These are phyloP conservation scores for Machimus rusticus DNA, from an alignment of 2,888 invertebrate species.

Conservation along the genomic window DNA sequence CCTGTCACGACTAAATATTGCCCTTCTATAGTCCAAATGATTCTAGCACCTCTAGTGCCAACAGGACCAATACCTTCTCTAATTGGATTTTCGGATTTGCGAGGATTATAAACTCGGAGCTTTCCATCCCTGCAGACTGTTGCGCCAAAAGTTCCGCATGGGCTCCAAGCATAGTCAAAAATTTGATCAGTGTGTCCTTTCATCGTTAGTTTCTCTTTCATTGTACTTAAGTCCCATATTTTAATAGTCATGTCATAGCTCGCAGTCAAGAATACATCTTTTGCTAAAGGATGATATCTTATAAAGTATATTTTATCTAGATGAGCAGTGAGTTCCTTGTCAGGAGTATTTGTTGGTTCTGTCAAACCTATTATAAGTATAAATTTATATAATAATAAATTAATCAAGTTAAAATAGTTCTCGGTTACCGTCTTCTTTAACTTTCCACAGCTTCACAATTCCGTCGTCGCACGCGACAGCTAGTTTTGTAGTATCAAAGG, in stretches of 20 bases:
- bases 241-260: slow-evolving; percentile 90
- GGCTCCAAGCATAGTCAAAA: slow-evolving; percentile 92
- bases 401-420: not conserved
- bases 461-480: slow-evolving; percentile 93
- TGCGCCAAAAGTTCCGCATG: slow-evolving; percentile 84
- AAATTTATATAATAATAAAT: too few relatives aligned
- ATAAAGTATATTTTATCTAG: slow-evolving; percentile 91
- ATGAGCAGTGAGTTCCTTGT: slow-evolving; percentile 76
- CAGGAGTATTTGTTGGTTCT: slow-evolving; percentile 81
- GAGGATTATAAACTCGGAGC: slow-evolving; percentile 79
- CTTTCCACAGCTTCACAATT: slow-evolving; percentile 78
- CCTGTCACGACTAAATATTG: slow-evolving; percentile 88
- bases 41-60: slow-evolving; percentile 88
- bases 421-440: slow-evolving; percentile 71
- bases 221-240: slow-evolving; percentile 81
- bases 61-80: slow-evolving; percentile 83
- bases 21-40: slow-evolving; percentile 89
- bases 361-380: slow-evolving; percentile 61
- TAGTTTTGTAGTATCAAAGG: slow-evolving; percentile 80
- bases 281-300: slow-evolving; percentile 88
- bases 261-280: slow-evolving; percentile 85
- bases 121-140: slow-evolving; percentile 91
- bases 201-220: slow-evolving; percentile 72
- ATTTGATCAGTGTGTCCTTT: slow-evolving; percentile 87
- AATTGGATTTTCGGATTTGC: slow-evolving; percentile 71